Evolutionary conservation across 2,888 invertebrate genomes (phyloP), one percentile per base, ranked within the genome.

Genomic region (Catocala nupta): DNA sequence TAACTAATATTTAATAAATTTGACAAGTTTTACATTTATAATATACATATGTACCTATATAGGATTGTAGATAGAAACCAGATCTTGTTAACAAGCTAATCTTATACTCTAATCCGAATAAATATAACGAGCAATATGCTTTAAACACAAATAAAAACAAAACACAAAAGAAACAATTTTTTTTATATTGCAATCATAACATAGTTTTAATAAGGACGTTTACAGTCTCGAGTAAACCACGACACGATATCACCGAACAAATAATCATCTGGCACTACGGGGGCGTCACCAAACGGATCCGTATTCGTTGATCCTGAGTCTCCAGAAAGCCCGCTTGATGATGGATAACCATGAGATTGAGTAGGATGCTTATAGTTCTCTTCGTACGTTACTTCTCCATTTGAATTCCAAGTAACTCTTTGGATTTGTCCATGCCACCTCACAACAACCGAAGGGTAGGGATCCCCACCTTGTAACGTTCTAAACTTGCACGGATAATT

Each of bases 371-470:
- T 58, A 55, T 77, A 77, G 11, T 77, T 68, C 50, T 60, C 50
- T 45, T 70, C 57, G 13, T 47, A 58, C 5, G 48, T 55, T n/a
- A 56, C 52, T 42, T 59, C 34, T 5, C 77, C 78, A 7, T 65
- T 39, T 0, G 56, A 12, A n/a, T 51, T 52, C 77, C 77, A 77
- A 13, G 77, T 71, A 25, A 77, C n/a, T 53, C 78, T 80, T n/a
- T 79, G 78, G 1, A 82, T 52, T 52, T 81, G 70, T 36, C 78
- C 75, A 5, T 79, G 76, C 82, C 82, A 87, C 55, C 72, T 81
- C 39, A 88, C 80, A 4, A 89, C 67, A 0, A 86, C 82, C 0
- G 87, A 88, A 0, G 88, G 88, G n/a, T 84, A 85, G 0, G 78
- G 70, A 45, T 87, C 84, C 0, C 73, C 79, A 1, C 67, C 72